These are phyloP conservation scores for Rhopilema esculentum DNA, from an alignment of 30 jellyfish, hydroid and myxozoan species.

Conservation along the genomic window DNA sequence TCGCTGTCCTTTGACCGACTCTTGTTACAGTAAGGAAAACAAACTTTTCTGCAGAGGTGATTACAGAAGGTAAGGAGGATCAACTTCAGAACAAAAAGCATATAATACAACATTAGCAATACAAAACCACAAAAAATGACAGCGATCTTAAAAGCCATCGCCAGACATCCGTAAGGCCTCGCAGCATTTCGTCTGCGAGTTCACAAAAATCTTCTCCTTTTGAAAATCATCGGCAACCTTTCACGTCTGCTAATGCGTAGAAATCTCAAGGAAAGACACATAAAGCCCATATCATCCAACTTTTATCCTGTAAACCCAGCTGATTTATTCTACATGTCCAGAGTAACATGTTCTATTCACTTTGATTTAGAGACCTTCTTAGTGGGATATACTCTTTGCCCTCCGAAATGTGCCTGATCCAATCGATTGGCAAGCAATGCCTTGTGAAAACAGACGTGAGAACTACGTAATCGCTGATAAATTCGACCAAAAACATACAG, in stretches of 20 bases:
- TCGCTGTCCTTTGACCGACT: conserved; percentile 58
- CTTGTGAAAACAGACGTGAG: neutral
- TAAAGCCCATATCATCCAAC: conserved; percentile 41
- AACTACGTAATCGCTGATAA: neutral
- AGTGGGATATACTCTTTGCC: neutral
- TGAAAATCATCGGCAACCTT: conserved; percentile 19
- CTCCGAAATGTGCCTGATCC: neutral
- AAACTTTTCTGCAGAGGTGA: conserved; percentile 82
- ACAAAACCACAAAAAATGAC: conserved; percentile 25
- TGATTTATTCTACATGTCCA: neutral
- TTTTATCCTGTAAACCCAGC: conserved; percentile 15
- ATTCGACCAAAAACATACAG: too few relatives aligned
- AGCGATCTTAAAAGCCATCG: conserved; percentile 31
- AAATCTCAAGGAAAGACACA: conserved; percentile 24
- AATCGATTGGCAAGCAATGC: neutral
- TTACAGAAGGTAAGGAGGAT: conserved; percentile 75
- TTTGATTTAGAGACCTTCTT: neutral
- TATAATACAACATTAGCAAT: conserved; percentile 29
- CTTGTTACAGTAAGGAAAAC: conserved; percentile 82
- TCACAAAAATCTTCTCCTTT: neutral
- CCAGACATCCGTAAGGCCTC: conserved; percentile 24
- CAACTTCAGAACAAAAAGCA: conserved; percentile 5
- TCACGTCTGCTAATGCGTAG: neutral
- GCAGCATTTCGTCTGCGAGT: conserved; percentile 1
- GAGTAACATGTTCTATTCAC: neutral